Evolutionary conservation across 2,797 vertebrate genomes (phyloP).

Genomic region (Gallinago solitaria): DNA sequence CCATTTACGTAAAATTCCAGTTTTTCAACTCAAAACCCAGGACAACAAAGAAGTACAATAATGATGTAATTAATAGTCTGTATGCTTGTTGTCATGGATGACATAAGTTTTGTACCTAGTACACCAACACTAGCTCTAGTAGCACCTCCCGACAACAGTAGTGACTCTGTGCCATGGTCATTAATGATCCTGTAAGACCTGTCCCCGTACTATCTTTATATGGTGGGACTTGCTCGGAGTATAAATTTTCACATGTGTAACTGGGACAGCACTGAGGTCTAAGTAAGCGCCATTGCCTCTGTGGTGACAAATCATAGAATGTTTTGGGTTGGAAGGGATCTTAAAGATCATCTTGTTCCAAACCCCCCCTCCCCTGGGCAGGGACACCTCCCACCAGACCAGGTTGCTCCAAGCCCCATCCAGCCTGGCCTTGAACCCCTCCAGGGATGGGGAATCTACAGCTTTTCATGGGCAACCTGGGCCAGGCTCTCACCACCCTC

Average conservation of each 20-base stretch:
- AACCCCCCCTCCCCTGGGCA: no score
- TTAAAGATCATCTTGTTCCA: background rate
- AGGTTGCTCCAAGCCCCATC: background rate
- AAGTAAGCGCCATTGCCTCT: background rate
- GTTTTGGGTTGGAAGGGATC: background rate
- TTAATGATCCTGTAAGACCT: background rate
- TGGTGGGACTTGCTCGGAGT: background rate
- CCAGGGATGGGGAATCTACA: background rate
- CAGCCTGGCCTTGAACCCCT: background rate
- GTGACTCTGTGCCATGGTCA: rapidly evolving
- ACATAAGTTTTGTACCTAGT: background rate
- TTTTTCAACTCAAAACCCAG: background rate
- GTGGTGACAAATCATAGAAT: background rate
- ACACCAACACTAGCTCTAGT: background rate
- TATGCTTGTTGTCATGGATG: background rate
- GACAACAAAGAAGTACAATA: background rate
- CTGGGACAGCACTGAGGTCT: background rate
- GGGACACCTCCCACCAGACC: background rate
- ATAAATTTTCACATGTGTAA: background rate
- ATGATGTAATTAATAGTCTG: background rate
- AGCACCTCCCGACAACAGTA: background rate
- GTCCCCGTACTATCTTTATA: background rate
- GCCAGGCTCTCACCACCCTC: background rate
- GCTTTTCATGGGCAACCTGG: background rate
- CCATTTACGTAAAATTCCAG: background rate